Evolutionary conservation across 2,113 vertebrate species (phyloP), one percentile per base, ranked within the genome.

Genomic region (Aspiorhynchus laticeps): DNA sequence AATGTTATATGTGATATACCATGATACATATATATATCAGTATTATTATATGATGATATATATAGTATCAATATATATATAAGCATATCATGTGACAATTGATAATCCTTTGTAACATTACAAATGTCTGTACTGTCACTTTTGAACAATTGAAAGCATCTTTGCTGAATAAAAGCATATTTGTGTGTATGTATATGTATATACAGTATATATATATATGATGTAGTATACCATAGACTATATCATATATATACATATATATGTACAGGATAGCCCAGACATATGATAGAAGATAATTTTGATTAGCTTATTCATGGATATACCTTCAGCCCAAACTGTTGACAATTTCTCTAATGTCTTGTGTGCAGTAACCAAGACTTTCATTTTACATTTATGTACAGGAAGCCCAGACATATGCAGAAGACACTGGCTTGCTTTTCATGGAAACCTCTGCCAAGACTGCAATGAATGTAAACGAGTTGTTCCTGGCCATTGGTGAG

Each of bases 381-480:
- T 76, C 0, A 76, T 78, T 78, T 51, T 53, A 78, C 15, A 78
- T 65, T 36, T 19, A 19, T 76, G 48, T 71, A 33, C 84, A 96
- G 96, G 96, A 96, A 83, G 96, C 96, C 33, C 95, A 96, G 91
- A 92, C 95, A 0, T 96, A 96, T 15, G 93, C 95, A 15, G 96
- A 96, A 88, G 96, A 96, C 93, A 96, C 95, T 21, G 91, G 96
- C 43, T 73, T 96, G 83, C 94, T 96, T 80, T 96, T 96, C 73
- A 96, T 96, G 95, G 96, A 96, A 90, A 96, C 96, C 0, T 96
- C 96, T 21, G 96, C 96, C 36, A 96, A 96, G 91, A 96, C 96
- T 0, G 95, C 96, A 84, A 95, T 96, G 95, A 96, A 96, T 71
- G 96, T 96, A 88, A 96, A 95, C 1, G 96, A 96, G 89, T 92